These are phyloP conservation scores for Cybosia mesomella DNA, from an alignment of 2,888 invertebrate genomes.

Conservation along the genomic window DNA sequence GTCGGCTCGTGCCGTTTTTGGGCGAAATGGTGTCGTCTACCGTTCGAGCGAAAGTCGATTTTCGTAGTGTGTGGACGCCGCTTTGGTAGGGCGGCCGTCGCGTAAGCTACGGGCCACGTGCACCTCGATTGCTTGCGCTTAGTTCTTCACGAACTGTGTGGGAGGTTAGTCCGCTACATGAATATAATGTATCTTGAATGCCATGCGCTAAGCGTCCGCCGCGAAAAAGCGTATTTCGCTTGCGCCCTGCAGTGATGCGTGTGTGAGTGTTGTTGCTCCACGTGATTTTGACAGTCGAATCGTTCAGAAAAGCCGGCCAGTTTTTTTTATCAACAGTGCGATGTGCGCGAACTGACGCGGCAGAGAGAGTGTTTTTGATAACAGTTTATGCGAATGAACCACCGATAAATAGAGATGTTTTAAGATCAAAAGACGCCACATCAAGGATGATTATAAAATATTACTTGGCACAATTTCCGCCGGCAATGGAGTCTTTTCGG, in stretches of 20 bases:
- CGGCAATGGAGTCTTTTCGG: constrained; percentile 76
- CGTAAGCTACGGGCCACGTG: constrained; percentile 85
- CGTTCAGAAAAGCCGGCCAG: constrained; percentile 67
- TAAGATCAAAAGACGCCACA: constrained; percentile 60
- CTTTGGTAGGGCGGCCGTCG: constrained; percentile 84
- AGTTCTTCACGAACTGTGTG: constrained; percentile 86
- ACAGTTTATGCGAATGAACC: constrained; percentile 62
- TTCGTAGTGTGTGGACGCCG: constrained; percentile 72
- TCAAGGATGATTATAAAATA: constrained; percentile 62
- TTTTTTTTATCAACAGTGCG: constrained; percentile 61
- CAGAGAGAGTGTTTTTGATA: constrained; percentile 72
- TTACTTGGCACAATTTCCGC: constrained; percentile 60
- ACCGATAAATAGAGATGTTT: constrained; percentile 62
- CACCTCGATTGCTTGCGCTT: constrained; percentile 84
- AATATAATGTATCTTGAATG: constrained; percentile 78
- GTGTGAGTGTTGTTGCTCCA: constrained; percentile 70
- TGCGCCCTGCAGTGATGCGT: constrained; percentile 65
- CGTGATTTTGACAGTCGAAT: constrained; percentile 83
- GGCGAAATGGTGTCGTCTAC: constrained; percentile 74
- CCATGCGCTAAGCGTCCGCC: constrained; percentile 76
- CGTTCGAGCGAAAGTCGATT: constrained; percentile 78
- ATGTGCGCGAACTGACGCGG: constrained; percentile 59
- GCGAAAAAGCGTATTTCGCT: constrained; percentile 76
- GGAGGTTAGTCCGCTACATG: constrained; percentile 85
- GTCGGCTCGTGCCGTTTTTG: constrained; percentile 63